These are phyloP conservation scores for Marmota monax DNA, from an alignment of 2,113 vertebrate genomes.

Conservation along the genomic window DNA sequence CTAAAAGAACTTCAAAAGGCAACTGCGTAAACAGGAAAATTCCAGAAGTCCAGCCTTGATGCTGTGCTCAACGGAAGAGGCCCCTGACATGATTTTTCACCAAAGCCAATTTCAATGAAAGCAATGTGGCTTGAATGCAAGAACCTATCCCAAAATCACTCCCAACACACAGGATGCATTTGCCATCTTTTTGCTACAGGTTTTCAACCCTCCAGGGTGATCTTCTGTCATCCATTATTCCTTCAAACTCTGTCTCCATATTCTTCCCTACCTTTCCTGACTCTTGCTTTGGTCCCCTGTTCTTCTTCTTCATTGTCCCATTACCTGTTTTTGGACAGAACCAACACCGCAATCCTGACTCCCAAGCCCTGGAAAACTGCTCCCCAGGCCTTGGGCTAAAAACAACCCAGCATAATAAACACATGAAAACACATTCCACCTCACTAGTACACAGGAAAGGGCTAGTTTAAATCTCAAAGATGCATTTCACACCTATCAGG, in stretches of 20 bases:
- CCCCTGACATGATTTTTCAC: not conserved
- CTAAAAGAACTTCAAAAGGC: slow-evolving; percentile 41
- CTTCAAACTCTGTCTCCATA: not conserved
- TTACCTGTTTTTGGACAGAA: not conserved
- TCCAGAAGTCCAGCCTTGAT: not conserved
- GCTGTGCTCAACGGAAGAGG: not conserved
- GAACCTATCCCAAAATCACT: not conserved
- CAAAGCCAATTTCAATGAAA: not conserved
- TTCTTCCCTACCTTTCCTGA: not conserved
- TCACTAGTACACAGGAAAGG: not conserved
- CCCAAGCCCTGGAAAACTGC: not conserved
- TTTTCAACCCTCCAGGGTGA: not conserved
- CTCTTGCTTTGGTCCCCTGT: not conserved
- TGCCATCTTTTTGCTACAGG: not conserved
- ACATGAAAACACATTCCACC: not conserved
- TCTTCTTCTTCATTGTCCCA: not conserved
- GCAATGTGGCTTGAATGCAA: not conserved
- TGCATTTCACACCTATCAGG: slow-evolving; percentile 43
- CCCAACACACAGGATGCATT: not conserved
- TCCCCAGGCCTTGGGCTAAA: not conserved
- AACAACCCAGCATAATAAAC: not conserved
- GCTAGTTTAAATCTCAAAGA: slow-evolving; percentile 48
- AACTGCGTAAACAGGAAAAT: slow-evolving; percentile 48
- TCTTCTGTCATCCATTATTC: not conserved
- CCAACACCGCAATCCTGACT: not conserved